Evolutionary conservation across 2,888 invertebrate genomes (phyloP).

Genomic region (Mesorhabditis spiculigera): DNA sequence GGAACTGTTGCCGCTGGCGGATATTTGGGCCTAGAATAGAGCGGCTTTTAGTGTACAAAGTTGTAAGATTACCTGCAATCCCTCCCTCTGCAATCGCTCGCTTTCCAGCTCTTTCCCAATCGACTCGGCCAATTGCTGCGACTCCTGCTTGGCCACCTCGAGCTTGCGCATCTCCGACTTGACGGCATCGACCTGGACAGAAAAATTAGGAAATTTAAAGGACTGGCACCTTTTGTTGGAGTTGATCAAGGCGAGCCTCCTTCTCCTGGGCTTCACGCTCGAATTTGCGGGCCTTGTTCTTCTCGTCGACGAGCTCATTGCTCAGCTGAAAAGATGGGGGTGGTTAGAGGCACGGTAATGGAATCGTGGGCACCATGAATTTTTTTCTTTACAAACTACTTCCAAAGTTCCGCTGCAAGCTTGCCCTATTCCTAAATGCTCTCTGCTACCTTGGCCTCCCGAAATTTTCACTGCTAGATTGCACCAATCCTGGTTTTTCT

Average conservation of each 20-base stretch:
- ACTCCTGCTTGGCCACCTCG: conserved; percentile 16
- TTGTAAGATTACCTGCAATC: conserved; percentile 9
- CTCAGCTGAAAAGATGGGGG: conserved; percentile 36
- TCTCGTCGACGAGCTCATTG: conserved; percentile 72
- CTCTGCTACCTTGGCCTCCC: no score
- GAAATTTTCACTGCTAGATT: no score
- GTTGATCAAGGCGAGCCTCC: conserved; percentile 12
- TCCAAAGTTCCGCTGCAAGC: conserved; percentile 9
- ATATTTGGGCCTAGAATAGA: conserved; percentile 7
- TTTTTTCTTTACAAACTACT: conserved; percentile 14
- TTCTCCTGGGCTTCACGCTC: conserved; percentile 14
- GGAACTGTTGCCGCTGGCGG: conserved; percentile 12
- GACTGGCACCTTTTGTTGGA: background rate
- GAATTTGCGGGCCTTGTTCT: conserved; percentile 76
- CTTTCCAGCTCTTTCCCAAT: conserved; percentile 17
- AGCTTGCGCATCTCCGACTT: conserved; percentile 17
- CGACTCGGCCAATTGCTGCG: background rate
- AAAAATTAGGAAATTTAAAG: background rate
- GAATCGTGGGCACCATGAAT: conserved; percentile 40
- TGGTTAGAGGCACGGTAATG: conserved; percentile 34
- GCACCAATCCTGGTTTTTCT: no score
- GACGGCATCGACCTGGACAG: conserved; percentile 20
- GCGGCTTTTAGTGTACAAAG: background rate
- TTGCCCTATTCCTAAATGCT: no score
- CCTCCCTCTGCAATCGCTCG: conserved; percentile 29